phyloP scores from a whole-genome alignment of 30 jellyfish, hydroid and myxozoan genomes.

The Mastigias papua region DNA sequence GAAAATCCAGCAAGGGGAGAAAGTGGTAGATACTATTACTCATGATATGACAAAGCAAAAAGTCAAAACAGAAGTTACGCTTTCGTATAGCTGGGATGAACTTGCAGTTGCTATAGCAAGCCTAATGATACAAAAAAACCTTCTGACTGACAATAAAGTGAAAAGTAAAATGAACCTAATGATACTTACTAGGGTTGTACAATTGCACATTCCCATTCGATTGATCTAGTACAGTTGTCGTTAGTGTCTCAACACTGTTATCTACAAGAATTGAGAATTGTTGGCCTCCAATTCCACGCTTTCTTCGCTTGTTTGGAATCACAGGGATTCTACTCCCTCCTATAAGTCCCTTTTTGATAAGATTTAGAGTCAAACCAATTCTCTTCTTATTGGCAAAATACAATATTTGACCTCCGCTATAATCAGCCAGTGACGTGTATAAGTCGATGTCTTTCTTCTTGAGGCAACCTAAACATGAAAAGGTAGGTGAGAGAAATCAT shows the following conservation, averaged over 20 bases:
- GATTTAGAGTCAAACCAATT: not conserved
- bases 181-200: slow-evolving; percentile 42
- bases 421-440: slow-evolving; percentile 54
- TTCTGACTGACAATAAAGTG: not conserved
- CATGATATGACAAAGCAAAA: no score
- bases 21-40: no score
- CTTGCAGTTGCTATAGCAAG: no score
- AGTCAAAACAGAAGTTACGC: no score
- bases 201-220: slow-evolving; percentile 1
- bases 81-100: no score
- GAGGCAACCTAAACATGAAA: slow-evolving; percentile 61
- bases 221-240: slow-evolving; percentile 35
- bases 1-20: no score
- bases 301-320: slow-evolving; percentile 21
- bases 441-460: slow-evolving; percentile 21
- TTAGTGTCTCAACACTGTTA: slow-evolving; percentile 53
- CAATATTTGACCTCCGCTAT: slow-evolving; percentile 61
- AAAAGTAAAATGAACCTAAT: not conserved
- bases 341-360: slow-evolving; percentile 44
- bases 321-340: slow-evolving; percentile 73
- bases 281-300: slow-evolving; percentile 19
- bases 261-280: slow-evolving; percentile 55
- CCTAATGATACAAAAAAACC: no score
- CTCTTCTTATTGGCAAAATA: slow-evolving; percentile 19
- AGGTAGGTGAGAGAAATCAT: not conserved